These are phyloP conservation scores for Hirtodrosophila cameraria DNA, from an alignment of 2,888 invertebrate species.

Conservation along the genomic window DNA sequence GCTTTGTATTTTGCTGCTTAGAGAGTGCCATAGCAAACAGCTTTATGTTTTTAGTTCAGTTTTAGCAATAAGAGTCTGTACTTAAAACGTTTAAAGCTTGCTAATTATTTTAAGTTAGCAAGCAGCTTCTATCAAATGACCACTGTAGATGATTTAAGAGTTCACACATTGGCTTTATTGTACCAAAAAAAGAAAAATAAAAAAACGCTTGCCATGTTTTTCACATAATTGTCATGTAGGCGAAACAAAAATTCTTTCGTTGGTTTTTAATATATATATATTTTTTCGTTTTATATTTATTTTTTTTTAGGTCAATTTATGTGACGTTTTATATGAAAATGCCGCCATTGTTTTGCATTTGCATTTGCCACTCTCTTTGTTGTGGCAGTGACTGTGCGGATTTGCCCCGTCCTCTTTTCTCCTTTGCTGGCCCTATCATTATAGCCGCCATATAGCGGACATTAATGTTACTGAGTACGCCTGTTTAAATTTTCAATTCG, in stretches of 20 bases:
- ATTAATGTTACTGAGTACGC: conserved; percentile 51
- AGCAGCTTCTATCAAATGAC: too few species aligned
- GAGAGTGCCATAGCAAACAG: too few species aligned
- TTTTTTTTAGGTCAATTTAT: background rate
- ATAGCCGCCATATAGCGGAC: conserved; percentile 24
- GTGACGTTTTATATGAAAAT: conserved; percentile 1
- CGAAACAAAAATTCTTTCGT: background rate
- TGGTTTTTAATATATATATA: background rate
- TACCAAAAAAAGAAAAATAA: too few species aligned
- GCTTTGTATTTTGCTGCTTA: too few species aligned
- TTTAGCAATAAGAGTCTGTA: too few species aligned
- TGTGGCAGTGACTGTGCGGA: background rate
- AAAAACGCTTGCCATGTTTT: background rate
- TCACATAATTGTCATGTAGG: background rate
- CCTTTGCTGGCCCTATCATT: conserved; percentile 18
- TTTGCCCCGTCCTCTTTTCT: background rate
- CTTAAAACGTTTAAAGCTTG: too few species aligned
- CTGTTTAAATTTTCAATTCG: conserved; percentile 76
- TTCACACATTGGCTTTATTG: background rate
- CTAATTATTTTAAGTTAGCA: too few species aligned
- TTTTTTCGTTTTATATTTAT: background rate
- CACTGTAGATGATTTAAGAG: too few species aligned
- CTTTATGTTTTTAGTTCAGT: too few species aligned
- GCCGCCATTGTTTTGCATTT: conserved; percentile 49
- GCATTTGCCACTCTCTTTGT: conserved; percentile 35